Evolutionary conservation across 2,113 vertebrate species (phyloP).

Genomic region (Elaphurus davidianus): DNA sequence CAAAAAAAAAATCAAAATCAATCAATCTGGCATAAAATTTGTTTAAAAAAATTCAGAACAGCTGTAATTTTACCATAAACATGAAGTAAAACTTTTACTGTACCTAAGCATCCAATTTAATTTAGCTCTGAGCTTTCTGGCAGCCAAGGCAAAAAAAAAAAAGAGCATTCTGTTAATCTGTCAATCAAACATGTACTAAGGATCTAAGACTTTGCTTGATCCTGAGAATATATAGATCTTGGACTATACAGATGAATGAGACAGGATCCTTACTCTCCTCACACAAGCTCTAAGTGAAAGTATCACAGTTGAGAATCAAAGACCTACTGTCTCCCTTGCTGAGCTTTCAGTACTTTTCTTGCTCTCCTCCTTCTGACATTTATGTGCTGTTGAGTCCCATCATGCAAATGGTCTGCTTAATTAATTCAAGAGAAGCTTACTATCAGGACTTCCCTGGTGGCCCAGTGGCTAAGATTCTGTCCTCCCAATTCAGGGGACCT

Average conservation of each 20-base stretch:
- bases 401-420: neutral
- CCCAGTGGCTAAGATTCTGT: neutral
- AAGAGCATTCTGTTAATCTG: neutral
- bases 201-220: neutral
- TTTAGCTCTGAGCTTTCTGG: constrained; percentile 12
- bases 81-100: neutral
- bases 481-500: neutral
- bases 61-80: neutral
- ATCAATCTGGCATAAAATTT: neutral
- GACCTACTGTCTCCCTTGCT: neutral
- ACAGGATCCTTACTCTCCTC: neutral
- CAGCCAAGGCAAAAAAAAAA: neutral
- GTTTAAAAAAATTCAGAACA: neutral
- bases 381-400: neutral
- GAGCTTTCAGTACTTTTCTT: neutral
- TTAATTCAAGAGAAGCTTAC: neutral
- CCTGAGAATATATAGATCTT: neutral
- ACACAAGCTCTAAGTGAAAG: neutral
- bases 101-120: neutral
- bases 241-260: neutral
- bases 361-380: neutral
- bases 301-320: neutral
- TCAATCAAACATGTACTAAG: neutral
- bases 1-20: neutral
- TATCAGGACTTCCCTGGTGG: neutral